Conservation (phyloP, 2,797 vertebrate species). For the Aldrovandia affinis region DNA sequence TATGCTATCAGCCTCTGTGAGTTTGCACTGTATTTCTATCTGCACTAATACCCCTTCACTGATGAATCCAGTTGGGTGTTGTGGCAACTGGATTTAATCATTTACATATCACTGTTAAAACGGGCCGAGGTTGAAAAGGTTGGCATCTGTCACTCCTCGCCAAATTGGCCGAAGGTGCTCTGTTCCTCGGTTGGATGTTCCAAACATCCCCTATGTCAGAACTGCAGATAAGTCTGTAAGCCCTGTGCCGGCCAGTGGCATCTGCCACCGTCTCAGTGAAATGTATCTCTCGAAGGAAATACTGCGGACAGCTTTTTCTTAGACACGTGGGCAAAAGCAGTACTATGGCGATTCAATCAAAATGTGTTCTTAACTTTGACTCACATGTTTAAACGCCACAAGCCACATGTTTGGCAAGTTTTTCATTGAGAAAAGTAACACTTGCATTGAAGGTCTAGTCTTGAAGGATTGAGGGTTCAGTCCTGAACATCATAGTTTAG, state of each 20-base stretch:
- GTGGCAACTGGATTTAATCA: slow-evolving; percentile 51
- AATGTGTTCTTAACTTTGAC: not conserved
- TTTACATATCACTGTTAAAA: slow-evolving; percentile 55
- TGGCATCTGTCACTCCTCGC: slow-evolving; percentile 64
- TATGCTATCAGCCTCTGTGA: no score
- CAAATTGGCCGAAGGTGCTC: slow-evolving; percentile 58
- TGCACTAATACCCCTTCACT: not conserved
- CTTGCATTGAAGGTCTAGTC: no score
- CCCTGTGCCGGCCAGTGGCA: slow-evolving; percentile 1
- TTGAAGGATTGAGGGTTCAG: not conserved
- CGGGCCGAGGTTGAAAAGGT: slow-evolving; percentile 59
- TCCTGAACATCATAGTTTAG: not conserved
- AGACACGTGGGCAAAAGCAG: not conserved
- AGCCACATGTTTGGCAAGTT: no score
- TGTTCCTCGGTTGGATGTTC: slow-evolving; percentile 37
- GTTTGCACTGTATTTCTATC: not conserved
- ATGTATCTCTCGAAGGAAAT: not conserved
- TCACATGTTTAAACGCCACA: no score
- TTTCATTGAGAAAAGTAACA: no score
- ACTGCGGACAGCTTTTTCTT: not conserved
- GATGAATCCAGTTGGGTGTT: slow-evolving; percentile 26
- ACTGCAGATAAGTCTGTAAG: slow-evolving; percentile 42
- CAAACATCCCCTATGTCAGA: slow-evolving; percentile 45
- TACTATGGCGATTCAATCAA: not conserved
- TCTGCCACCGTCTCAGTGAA: not conserved